Percentiles rank a stretch among this genome's conserved stretches.
These are phyloP conservation scores for Cephus rjabovi DNA, from an alignment of 2,888 invertebrate genomes.

Conservation along the genomic window DNA sequence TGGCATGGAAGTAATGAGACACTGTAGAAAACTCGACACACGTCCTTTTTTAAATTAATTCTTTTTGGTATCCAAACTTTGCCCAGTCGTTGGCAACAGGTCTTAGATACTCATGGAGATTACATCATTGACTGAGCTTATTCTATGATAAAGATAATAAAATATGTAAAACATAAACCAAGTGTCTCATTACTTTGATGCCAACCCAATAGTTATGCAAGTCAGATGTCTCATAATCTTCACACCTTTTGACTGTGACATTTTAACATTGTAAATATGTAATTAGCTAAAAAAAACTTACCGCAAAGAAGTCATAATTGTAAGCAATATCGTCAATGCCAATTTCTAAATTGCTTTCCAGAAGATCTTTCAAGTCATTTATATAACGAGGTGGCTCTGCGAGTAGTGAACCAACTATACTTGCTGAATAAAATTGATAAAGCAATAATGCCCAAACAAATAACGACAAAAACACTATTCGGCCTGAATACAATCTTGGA, in stretches of 20 bases:
- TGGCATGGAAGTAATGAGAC: too few species aligned
- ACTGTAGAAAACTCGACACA: too few species aligned
- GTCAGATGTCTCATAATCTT: background rate
- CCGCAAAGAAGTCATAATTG: constrained; percentile 54
- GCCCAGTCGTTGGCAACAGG: too few species aligned
- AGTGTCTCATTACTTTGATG: too few species aligned
- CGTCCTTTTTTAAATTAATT: too few species aligned
- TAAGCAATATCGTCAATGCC: constrained; percentile 58
- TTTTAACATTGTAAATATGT: background rate
- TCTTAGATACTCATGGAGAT: too few species aligned
- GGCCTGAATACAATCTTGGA: constrained; percentile 66
- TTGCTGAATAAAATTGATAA: constrained; percentile 63
- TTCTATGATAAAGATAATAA: too few species aligned
- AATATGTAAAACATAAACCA: too few species aligned
- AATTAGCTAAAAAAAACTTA: constrained; percentile 25
- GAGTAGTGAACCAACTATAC: constrained; percentile 58
- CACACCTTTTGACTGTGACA: background rate
- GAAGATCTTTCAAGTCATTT: constrained; percentile 50
- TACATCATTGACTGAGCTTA: too few species aligned
- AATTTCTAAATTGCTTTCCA: constrained; percentile 53
- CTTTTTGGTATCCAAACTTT: too few species aligned
- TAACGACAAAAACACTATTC: constrained; percentile 52
- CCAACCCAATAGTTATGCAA: too few species aligned
- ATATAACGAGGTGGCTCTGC: constrained; percentile 57
- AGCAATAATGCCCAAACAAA: constrained; percentile 57